Conservation (phyloP, 2,888 invertebrate species). For the Hemaris fuciformis region DNA sequence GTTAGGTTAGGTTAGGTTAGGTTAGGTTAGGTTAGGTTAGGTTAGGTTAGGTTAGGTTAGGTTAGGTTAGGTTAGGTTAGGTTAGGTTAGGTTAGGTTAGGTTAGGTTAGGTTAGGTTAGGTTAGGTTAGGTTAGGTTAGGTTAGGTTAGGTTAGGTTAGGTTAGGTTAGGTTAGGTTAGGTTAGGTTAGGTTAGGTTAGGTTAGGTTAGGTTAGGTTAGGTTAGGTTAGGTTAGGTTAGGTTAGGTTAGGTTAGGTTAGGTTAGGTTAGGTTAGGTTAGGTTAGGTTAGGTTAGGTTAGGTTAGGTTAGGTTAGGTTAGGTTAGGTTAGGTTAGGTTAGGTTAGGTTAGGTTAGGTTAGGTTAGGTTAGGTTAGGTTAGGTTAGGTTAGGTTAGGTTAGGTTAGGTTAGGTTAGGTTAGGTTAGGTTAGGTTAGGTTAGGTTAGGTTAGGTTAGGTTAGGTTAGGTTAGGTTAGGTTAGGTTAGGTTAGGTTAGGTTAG, state of each 20-base stretch:
- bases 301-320: conserved; percentile 15
- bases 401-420: conserved; percentile 16
- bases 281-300: conserved; percentile 13
- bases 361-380: conserved; percentile 20
- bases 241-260: conserved; percentile 15
- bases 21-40: conserved; percentile 31
- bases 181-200: conserved; percentile 26
- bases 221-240: background rate
- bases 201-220: conserved; percentile 17
- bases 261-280: conserved; percentile 13
- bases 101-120: conserved; percentile 26
- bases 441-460: conserved; percentile 32
- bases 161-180: conserved; percentile 29
- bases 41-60: conserved; percentile 31
- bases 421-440: conserved; percentile 26
- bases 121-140: conserved; percentile 25
- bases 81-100: conserved; percentile 27
- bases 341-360: conserved; percentile 19
- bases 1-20: conserved; percentile 31
- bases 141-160: conserved; percentile 25
- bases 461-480: conserved; percentile 25
- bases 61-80: conserved; percentile 29
- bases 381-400: conserved; percentile 22
- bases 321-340: conserved; percentile 13
- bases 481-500: conserved; percentile 17